Conservation (phyloP, 2,888 invertebrate species). For the Coenonympha glycerion region DNA sequence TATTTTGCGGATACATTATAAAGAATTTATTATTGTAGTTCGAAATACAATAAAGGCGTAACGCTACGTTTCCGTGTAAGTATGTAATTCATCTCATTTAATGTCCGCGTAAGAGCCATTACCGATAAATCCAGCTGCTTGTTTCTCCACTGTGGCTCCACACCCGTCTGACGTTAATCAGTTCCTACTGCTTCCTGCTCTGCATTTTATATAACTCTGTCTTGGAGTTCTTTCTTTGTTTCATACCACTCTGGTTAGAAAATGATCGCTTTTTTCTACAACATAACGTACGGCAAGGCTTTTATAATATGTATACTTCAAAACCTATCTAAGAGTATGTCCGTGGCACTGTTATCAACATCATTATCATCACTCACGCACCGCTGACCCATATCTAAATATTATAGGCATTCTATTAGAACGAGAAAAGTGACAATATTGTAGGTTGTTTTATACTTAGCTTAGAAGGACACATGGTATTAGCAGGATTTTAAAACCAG, state of each 20-base stretch:
- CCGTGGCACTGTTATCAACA: conserved; percentile 11
- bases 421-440: too few species aligned
- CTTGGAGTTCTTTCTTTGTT: conserved; percentile 46
- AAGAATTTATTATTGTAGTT: not conserved
- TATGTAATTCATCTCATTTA: conserved; percentile 57
- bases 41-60: conserved; percentile 7
- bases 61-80: conserved; percentile 41
- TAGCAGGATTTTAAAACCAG: too few species aligned
- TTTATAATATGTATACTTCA: conserved; percentile 46
- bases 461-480: too few species aligned
- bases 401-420: too few species aligned
- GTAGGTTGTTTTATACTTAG: too few species aligned
- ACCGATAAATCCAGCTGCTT: conserved; percentile 68
- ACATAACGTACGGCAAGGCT: conserved; percentile 34
- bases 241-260: conserved; percentile 43
- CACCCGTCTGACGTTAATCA: conserved; percentile 61
- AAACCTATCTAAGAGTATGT: conserved; percentile 18
- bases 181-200: conserved; percentile 57
- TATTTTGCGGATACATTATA: not conserved
- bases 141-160: conserved; percentile 42
- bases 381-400: too few species aligned
- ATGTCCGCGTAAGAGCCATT: conserved; percentile 57
- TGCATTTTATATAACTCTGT: conserved; percentile 51
- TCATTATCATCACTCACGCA: conserved; percentile 3
- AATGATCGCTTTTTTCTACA: conserved; percentile 38